These are phyloP conservation scores for Elymnias hypermnestra DNA, from an alignment of 1,140 invertebrate species.

Conservation along the genomic window DNA sequence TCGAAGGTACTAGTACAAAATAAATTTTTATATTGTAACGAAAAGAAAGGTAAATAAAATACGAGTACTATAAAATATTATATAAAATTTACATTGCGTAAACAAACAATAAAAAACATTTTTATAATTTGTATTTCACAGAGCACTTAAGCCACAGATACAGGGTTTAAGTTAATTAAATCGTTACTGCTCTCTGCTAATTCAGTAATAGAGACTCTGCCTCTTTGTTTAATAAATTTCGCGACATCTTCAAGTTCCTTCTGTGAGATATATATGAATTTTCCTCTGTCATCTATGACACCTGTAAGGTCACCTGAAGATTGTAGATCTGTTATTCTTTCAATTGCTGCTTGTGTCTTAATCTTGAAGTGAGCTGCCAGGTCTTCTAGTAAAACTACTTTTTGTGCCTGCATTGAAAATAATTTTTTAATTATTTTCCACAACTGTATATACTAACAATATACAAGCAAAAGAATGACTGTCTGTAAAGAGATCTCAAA, in stretches of 20 bases:
- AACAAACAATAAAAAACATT: too few relatives aligned
- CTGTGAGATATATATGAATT: constrained; percentile 98
- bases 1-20: too few relatives aligned
- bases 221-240: constrained; percentile 96
- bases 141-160: constrained; percentile 33
- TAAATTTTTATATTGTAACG: too few relatives aligned
- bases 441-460: too few relatives aligned
- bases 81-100: too few relatives aligned
- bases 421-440: too few relatives aligned
- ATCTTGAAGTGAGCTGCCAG: constrained; percentile 93
- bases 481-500: too few relatives aligned
- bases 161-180: constrained; percentile 90
- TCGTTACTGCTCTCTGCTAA: constrained; percentile 95
- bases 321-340: constrained; percentile 91
- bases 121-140: not conserved
- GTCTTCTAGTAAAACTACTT: constrained; percentile 97
- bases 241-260: constrained; percentile 94
- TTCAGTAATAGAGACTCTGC: constrained; percentile 94
- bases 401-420: constrained; percentile 78
- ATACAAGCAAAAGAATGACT: too few relatives aligned
- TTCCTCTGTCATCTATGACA: constrained; percentile 98
- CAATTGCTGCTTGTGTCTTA: constrained; percentile 92
- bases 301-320: constrained; percentile 89
- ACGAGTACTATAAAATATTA: too few relatives aligned
- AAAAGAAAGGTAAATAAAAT: too few relatives aligned